phyloP scores from a whole-genome alignment of 2,888 invertebrate genomes.

The Clivina fossor region DNA sequence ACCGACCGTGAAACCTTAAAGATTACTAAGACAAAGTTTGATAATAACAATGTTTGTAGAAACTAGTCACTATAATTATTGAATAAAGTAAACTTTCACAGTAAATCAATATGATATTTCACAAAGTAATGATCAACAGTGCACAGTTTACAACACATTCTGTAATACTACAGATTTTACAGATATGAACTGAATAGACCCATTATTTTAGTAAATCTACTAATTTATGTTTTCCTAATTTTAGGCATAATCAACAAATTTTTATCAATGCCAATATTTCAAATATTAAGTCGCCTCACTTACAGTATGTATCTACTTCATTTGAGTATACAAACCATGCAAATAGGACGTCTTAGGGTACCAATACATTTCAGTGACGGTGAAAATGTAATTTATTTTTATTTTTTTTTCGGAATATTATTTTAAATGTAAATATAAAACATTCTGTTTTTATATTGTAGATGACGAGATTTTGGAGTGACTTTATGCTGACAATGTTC shows the following conservation, averaged over 20 bases:
- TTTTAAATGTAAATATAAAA: constrained; percentile 5
- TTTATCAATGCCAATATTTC: constrained; percentile 56
- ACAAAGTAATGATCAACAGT: too few relatives aligned
- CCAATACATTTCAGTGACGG: constrained; percentile 43
- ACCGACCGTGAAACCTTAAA: too few relatives aligned
- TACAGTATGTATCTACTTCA: constrained; percentile 61
- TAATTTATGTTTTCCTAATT: too few relatives aligned
- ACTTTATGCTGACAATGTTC: constrained; percentile 49
- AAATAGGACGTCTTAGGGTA: constrained; percentile 40
- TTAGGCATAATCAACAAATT: constrained; percentile 59
- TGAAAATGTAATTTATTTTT: constrained; percentile 42
- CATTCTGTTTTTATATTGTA: constrained; percentile 27
- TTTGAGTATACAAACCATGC: constrained; percentile 47
- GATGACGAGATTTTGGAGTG: constrained; percentile 46
- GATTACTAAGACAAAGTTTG: too few relatives aligned
- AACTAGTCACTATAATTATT: too few relatives aligned
- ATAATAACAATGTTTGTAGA: too few relatives aligned
- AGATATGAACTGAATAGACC: too few relatives aligned
- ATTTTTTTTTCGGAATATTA: constrained; percentile 39
- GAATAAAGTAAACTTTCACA: too few relatives aligned
- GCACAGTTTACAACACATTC: too few relatives aligned
- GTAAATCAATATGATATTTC: too few relatives aligned
- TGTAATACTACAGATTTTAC: too few relatives aligned
- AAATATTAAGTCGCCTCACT: constrained; percentile 57
- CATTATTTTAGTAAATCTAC: too few relatives aligned